Base-by-base conservation (phyloP, 2,888 invertebrate species). In the Drosophila acutilabella region DNA sequence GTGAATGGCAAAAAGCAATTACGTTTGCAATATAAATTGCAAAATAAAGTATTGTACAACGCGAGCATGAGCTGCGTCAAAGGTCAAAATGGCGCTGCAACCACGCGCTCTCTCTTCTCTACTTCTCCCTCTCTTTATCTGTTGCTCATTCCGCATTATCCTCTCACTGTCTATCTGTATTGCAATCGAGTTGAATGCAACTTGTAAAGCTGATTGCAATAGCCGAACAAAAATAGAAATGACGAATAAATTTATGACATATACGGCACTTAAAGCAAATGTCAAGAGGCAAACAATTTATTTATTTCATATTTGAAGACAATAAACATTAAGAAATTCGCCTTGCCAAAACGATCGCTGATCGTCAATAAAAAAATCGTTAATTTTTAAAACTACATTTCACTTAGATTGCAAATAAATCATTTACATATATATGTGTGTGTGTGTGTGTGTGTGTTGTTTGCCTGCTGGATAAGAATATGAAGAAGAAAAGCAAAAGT, bases 211-310 rank as follows among this genome's bases (percentile, higher is more conserved):
- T 59, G 48, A 62, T 56, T 65, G 65, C 75, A 71, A 60, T 78
- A 60, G 47, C 20, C 47, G 40, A 38, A 65, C 47, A 33, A 54
- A 76, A 72, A 80, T 79, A 68, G 80, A 75, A 67, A 75, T 78
- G 71, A 77, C 64, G 66, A 71, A 45, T 45, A 48, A 16, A 50
- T 13, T 23, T 16, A 36, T 36, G 45, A 53, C 64, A 61, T 52
- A 64, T 58, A 13, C 36, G 33, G 41, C 52, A 52, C 23, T 45
- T 45, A 41, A 33, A n/a, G 52, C 64, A 74, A 81, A 74, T 77
- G 73, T 80, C 78, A 80, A 78, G 54, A 62, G 77, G 42, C 61
- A 64, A 40, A 41, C 18, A 38, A 59, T 14, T 45, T 8, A 47
- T 36, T 30, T 44, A 33, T 47, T 20, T 51, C 38, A 42, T 60